A percentile compares a stretch with the other conserved stretches of the same genome.
These are phyloP conservation scores for Potamilus streckersoni DNA, from an alignment of 1,140 invertebrate species.

Conservation along the genomic window DNA sequence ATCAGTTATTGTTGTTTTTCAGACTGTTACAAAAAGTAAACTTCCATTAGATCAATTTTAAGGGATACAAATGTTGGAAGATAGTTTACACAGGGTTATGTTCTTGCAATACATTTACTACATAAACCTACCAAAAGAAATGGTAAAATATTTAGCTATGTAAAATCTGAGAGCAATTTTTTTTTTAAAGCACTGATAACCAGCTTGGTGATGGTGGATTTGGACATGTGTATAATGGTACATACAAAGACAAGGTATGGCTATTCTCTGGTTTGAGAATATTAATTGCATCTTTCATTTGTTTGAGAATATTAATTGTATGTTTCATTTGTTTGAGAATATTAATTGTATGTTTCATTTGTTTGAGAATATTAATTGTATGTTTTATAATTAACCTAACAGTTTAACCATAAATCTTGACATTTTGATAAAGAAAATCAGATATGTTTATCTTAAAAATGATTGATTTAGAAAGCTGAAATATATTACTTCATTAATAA, in stretches of 20 bases:
- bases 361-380: not conserved
- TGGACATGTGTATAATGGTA: slow-evolving; percentile 59
- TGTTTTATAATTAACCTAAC: too few species aligned
- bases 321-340: too few species aligned
- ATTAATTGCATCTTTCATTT: too few species aligned
- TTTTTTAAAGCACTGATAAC: slow-evolving; percentile 46
- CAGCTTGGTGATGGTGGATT: slow-evolving; percentile 59
- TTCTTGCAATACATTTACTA: not conserved
- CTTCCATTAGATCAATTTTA: too few species aligned
- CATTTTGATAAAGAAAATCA: not conserved
- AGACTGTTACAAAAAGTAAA: too few species aligned
- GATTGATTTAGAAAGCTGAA: too few species aligned
- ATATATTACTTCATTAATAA: too few species aligned
- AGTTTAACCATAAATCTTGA: not conserved
- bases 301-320: too few species aligned
- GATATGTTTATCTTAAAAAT: not conserved
- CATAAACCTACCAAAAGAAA: not conserved
- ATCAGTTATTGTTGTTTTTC: too few species aligned
- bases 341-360: too few species aligned
- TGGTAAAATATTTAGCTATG: not conserved
- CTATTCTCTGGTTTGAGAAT: not conserved
- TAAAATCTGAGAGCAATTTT: not conserved
- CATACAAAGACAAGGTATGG: slow-evolving; percentile 54
- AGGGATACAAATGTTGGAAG: too few species aligned
- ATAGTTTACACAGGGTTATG: too few species aligned